Evolutionary conservation across 2,797 vertebrate genomes (phyloP).

Genomic region (Cyprinella venusta): DNA sequence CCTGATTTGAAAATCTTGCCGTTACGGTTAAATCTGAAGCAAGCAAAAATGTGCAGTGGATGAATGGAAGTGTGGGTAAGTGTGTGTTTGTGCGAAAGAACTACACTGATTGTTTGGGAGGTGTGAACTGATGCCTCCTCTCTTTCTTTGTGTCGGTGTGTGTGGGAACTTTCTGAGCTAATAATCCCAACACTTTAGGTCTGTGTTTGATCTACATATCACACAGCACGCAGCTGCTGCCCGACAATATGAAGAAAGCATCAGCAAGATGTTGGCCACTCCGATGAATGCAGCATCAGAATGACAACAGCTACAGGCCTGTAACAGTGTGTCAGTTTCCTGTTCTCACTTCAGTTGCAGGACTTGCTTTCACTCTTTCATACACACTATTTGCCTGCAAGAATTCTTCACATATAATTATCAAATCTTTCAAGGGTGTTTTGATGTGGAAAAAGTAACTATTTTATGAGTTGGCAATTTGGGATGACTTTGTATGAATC

Average conservation of each 20-base stretch:
- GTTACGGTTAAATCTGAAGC: constrained; percentile 1
- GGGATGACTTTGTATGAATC: background rate
- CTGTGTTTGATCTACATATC: constrained; percentile 68
- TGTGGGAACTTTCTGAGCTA: constrained; percentile 57
- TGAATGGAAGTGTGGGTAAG: constrained; percentile 16
- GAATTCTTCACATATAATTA: background rate
- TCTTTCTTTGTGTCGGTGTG: constrained; percentile 35
- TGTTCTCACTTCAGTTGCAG: constrained; percentile 21
- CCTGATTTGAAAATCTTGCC: background rate
- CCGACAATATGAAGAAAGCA: constrained; percentile 69
- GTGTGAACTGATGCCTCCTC: constrained; percentile 10
- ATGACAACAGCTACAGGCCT: background rate
- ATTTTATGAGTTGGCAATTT: background rate
- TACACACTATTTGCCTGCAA: constrained; percentile 1
- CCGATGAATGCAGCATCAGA: background rate
- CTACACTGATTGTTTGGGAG: constrained; percentile 13
- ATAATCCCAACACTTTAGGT: constrained; percentile 52
- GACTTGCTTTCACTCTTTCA: background rate
- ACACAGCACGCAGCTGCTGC: constrained; percentile 70
- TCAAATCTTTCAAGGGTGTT: background rate
- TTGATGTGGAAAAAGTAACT: background rate
- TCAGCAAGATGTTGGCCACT: constrained; percentile 70
- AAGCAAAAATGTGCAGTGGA: background rate
- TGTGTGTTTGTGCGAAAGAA: constrained; percentile 5
- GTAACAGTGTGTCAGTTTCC: constrained; percentile 21